Evolutionary conservation across 2,888 invertebrate genomes (phyloP).

Genomic region (Elaeidobius kamerunicus): DNA sequence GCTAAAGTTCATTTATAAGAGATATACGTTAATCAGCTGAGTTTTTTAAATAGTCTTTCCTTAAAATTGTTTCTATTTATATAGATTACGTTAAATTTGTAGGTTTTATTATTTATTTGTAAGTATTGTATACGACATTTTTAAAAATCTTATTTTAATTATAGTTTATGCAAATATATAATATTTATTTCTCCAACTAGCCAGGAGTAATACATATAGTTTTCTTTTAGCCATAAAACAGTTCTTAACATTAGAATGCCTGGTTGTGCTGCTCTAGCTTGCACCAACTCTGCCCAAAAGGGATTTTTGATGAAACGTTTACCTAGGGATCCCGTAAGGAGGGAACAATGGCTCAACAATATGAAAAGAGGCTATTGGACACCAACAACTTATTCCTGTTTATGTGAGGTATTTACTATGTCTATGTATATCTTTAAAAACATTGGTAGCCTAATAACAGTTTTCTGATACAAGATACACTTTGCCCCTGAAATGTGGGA

Average conservation of each 20-base stretch:
- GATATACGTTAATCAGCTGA: no score
- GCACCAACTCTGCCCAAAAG: background rate
- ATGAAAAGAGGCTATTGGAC: background rate
- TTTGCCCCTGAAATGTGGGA: slow-evolving; percentile 15
- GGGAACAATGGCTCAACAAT: background rate
- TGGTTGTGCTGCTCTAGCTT: background rate
- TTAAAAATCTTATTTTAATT: no score
- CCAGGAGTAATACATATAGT: no score
- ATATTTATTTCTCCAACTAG: no score
- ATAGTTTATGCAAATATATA: no score
- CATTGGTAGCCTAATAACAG: background rate
- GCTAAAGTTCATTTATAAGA: no score
- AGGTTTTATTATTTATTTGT: no score
- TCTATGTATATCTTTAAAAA: background rate
- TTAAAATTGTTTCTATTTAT: no score
- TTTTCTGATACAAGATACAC: background rate
- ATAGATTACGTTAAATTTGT: no score
- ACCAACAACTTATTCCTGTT: background rate
- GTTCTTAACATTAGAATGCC: background rate
- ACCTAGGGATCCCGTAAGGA: background rate
- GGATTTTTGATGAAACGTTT: slow-evolving; percentile 1
- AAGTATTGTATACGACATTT: no score
- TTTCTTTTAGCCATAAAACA: no score
- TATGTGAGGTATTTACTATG: background rate
- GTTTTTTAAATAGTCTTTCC: no score